These are phyloP conservation scores for Drosophila formosana DNA, from an alignment of 2,888 invertebrate genomes.

Conservation along the genomic window DNA sequence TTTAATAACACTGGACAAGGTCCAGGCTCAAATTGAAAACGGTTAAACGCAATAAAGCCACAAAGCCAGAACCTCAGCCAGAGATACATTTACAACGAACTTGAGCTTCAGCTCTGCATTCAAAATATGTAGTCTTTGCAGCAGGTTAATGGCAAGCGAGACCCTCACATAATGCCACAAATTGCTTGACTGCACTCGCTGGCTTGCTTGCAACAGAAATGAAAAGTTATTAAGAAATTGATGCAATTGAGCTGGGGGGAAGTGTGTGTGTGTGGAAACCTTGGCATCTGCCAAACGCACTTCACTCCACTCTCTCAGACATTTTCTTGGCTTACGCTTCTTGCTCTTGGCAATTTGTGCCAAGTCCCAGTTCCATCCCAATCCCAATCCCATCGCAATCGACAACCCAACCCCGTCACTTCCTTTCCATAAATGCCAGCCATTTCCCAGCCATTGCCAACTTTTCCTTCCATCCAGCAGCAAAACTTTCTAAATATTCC, in stretches of 20 bases:
- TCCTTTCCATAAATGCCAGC: conserved; percentile 49
- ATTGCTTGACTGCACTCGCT: conserved; percentile 60
- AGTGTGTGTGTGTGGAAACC: conserved; percentile 37
- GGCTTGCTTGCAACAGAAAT: conserved; percentile 44
- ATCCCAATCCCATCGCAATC: background rate
- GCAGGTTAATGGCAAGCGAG: conserved; percentile 83
- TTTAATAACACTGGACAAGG: conserved; percentile 41
- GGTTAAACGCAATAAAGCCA: conserved; percentile 57
- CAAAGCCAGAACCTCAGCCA: conserved; percentile 11
- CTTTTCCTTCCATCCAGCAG: conserved; percentile 26
- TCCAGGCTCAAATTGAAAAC: conserved; percentile 52
- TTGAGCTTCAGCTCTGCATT: conserved; percentile 32
- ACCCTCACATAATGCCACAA: conserved; percentile 80
- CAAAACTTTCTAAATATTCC: conserved; percentile 54
- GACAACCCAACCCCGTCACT: conserved; percentile 33
- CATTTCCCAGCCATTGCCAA: conserved; percentile 42
- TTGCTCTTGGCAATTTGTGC: conserved; percentile 55
- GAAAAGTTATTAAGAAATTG: conserved; percentile 77
- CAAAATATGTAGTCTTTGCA: conserved; percentile 39
- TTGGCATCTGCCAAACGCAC: conserved; percentile 68
- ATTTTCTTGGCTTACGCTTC: conserved; percentile 12
- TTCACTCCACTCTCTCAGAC: conserved; percentile 29
- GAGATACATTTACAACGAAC: conserved; percentile 1
- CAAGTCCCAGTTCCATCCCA: conserved; percentile 2
- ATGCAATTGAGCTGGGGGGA: conserved; percentile 43